Conservation (phyloP, 2,888 invertebrate genomes). For the Lacanobia wlatinum region DNA sequence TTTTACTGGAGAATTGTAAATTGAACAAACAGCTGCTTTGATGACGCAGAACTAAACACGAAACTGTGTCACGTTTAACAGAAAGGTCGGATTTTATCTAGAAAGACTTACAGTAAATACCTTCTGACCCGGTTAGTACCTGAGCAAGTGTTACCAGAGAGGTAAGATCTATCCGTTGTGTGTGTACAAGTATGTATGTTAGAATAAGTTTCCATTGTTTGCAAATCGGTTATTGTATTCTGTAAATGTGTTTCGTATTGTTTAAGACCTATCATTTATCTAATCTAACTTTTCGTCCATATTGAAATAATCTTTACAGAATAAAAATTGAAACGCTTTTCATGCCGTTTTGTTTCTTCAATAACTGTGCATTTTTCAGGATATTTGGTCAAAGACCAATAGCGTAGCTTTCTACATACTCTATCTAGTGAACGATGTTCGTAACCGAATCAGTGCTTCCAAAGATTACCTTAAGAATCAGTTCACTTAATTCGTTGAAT, state of each 20-base stretch:
- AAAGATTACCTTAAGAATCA: too few relatives aligned
- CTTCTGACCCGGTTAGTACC: not conserved
- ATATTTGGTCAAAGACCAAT: too few relatives aligned
- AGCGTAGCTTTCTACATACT: too few relatives aligned
- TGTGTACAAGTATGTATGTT: not conserved
- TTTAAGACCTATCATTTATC: not conserved
- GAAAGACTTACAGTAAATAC: slow-evolving; percentile 7
- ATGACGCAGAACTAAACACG: not conserved
- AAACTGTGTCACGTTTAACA: slow-evolving; percentile 25
- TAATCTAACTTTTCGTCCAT: not conserved
- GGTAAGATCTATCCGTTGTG: not conserved
- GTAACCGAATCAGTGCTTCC: too few relatives aligned
- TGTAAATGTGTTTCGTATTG: not conserved
- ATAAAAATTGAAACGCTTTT: too few relatives aligned
- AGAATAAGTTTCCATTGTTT: slow-evolving; percentile 17
- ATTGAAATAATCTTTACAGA: not conserved
- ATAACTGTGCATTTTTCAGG: too few relatives aligned
- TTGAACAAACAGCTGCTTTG: slow-evolving; percentile 33
- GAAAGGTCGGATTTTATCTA: slow-evolving; percentile 28
- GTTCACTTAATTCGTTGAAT: not conserved
- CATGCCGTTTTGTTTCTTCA: too few relatives aligned
- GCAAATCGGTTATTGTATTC: slow-evolving; percentile 2
- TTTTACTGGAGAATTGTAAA: slow-evolving; percentile 31
- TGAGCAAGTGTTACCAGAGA: not conserved
- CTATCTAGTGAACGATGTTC: too few relatives aligned